A percentile compares a stretch with the other conserved stretches of the same genome.
These are phyloP conservation scores for Augiades crinisus DNA, from an alignment of 2,888 invertebrate genomes.

Conservation along the genomic window DNA sequence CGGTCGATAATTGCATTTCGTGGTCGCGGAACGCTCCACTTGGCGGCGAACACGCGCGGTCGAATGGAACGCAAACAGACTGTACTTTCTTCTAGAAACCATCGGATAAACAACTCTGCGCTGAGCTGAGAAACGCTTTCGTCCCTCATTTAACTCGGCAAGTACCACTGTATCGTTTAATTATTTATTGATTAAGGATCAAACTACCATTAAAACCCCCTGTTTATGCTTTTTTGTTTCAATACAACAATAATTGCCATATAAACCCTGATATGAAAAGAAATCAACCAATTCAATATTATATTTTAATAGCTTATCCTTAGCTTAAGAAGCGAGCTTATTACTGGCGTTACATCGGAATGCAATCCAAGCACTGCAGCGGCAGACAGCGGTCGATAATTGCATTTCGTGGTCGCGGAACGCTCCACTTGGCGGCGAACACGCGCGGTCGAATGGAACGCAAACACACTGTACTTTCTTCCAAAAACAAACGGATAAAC, in stretches of 20 bases:
- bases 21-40: slow-evolving; percentile 66
- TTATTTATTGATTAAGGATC: no score
- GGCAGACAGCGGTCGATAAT: slow-evolving; percentile 75
- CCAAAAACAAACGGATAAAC: slow-evolving; percentile 60
- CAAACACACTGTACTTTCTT: slow-evolving; percentile 72
- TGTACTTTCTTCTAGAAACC: slow-evolving; percentile 63
- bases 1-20: slow-evolving; percentile 79
- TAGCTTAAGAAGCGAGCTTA: no score
- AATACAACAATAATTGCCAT: no score
- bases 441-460: slow-evolving; percentile 67
- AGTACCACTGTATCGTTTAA: no score
- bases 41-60: slow-evolving; percentile 60
- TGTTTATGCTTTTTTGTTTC: no score
- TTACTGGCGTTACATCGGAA: slow-evolving; percentile 53
- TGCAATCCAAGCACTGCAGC: slow-evolving; percentile 70
- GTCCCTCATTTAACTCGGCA: slow-evolving; percentile 34
- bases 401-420: slow-evolving; percentile 75
- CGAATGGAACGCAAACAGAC: slow-evolving; percentile 72
- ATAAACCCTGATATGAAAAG: no score
- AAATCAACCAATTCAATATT: no score
- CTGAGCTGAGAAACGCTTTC: slow-evolving; percentile 41
- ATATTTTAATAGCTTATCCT: no score
- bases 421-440: slow-evolving; percentile 61
- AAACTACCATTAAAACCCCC: no score
- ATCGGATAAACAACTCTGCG: slow-evolving; percentile 36